Conservation (phyloP, 1,140 invertebrate genomes). For the Aphelinus atriplicis region DNA sequence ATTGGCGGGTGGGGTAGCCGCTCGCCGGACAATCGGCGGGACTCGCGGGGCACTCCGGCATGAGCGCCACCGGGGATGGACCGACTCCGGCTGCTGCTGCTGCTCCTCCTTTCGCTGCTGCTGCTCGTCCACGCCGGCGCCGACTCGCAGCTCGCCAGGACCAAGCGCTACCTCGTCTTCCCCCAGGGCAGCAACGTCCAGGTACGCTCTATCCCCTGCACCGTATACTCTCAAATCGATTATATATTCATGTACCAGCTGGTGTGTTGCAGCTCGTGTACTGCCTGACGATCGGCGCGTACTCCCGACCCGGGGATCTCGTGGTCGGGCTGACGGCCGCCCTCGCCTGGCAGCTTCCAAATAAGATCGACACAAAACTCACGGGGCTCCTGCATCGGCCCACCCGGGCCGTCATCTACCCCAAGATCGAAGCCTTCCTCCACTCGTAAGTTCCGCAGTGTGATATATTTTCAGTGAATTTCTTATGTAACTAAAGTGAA, state of each 20-base stretch:
- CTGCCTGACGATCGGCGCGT: conserved; percentile 62
- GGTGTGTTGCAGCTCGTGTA: conserved; percentile 58
- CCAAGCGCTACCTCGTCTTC: conserved; percentile 57
- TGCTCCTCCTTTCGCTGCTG: not conserved
- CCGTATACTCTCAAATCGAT: too few relatives aligned
- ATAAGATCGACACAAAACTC: conserved; percentile 56
- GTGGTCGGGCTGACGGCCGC: conserved; percentile 63
- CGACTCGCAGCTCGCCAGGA: not conserved
- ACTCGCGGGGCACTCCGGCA: too few relatives aligned
- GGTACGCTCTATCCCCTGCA: conserved; percentile 41
- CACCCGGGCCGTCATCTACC: conserved; percentile 58
- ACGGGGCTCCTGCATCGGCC: conserved; percentile 54
- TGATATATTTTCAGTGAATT: too few relatives aligned
- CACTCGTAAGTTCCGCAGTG: conserved; percentile 55
- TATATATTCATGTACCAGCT: not conserved
- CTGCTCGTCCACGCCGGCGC: too few relatives aligned
- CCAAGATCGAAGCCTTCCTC: conserved; percentile 63
- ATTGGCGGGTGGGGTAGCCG: too few relatives aligned
- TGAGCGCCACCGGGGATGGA: too few relatives aligned
- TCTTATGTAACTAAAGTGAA: too few relatives aligned
- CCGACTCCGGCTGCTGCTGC: not conserved
- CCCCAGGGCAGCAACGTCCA: conserved; percentile 64
- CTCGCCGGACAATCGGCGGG: too few relatives aligned
- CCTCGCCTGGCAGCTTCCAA: conserved; percentile 64
- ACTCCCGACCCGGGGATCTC: conserved; percentile 53